Percentiles rank a stretch among this genome's conserved stretches.
phyloP scores from a whole-genome alignment of 1,140 invertebrate genomes.

The Drosophila sechellia region DNA sequence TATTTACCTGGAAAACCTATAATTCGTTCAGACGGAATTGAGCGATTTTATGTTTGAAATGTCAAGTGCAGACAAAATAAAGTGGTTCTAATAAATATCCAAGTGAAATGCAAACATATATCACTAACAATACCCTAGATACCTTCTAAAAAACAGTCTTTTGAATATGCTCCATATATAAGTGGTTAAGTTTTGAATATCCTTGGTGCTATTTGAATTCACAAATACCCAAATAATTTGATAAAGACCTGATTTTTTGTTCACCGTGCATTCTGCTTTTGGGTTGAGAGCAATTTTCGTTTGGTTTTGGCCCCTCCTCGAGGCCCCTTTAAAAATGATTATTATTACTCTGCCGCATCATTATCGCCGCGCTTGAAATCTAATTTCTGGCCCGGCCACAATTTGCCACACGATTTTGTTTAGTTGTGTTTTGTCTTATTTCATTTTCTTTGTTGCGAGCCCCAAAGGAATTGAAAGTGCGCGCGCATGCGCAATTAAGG shows the following conservation, averaged over 20 bases:
- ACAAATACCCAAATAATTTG: not conserved
- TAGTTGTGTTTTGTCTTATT: conserved; percentile 34
- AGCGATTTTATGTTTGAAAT: not conserved
- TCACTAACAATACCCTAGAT: too few species aligned
- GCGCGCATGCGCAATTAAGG: conserved; percentile 77
- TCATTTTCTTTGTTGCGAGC: conserved; percentile 41
- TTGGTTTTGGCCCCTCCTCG: conserved; percentile 50
- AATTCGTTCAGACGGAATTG: not conserved
- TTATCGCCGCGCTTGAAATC: conserved; percentile 61
- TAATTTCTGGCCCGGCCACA: conserved; percentile 49
- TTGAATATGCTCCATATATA: too few species aligned
- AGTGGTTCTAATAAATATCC: too few species aligned
- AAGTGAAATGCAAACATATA: too few species aligned
- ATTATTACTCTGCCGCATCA: conserved; percentile 64
- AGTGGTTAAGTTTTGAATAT: too few species aligned
- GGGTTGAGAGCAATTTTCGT: conserved; percentile 57
- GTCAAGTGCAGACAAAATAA: not conserved
- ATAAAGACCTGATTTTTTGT: not conserved
- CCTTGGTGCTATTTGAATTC: not conserved
- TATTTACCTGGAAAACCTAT: not conserved
- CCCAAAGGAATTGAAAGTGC: conserved; percentile 77
- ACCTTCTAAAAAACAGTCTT: too few species aligned
- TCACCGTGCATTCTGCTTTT: conserved; percentile 15
- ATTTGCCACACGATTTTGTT: conserved; percentile 61
- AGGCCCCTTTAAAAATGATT: conserved; percentile 28